Evolutionary conservation across 2,797 vertebrate genomes (phyloP).

Genomic region (Orientallactaga sibirica): DNA sequence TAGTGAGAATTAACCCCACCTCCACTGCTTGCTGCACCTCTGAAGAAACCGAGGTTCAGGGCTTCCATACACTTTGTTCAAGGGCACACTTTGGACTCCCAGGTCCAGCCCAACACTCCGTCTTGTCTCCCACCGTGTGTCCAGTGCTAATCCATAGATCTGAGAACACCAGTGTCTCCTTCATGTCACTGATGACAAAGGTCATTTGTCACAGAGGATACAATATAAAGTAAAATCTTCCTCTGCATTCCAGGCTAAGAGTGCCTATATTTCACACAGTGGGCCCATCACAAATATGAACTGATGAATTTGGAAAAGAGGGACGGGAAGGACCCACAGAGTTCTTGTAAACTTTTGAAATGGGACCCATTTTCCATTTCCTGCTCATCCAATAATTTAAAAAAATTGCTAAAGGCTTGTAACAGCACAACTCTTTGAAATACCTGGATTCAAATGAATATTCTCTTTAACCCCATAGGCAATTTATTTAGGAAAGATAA

Average conservation of each 20-base stretch:
- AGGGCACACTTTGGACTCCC: neutral
- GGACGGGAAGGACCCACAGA: neutral
- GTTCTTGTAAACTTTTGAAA: slow-evolving; percentile 37
- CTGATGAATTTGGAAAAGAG: slow-evolving; percentile 25
- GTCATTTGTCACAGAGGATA: slow-evolving; percentile 77
- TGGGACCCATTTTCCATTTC: neutral
- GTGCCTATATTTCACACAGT: slow-evolving; percentile 72
- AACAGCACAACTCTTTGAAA: slow-evolving; percentile 58
- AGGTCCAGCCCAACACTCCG: neutral
- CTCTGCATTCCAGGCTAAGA: slow-evolving; percentile 55
- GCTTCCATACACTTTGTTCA: neutral
- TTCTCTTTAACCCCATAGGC: slow-evolving; percentile 79
- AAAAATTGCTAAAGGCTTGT: slow-evolving; percentile 27
- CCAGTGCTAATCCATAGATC: slow-evolving; percentile 62
- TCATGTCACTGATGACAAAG: slow-evolving; percentile 68
- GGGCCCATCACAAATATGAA: slow-evolving; percentile 69
- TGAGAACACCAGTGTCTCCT: slow-evolving; percentile 49
- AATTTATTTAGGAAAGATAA: slow-evolving; percentile 80
- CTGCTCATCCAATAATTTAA: neutral
- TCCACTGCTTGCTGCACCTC: neutral
- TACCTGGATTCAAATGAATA: slow-evolving; percentile 67
- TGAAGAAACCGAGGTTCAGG: slow-evolving; percentile 50
- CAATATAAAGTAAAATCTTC: slow-evolving; percentile 74
- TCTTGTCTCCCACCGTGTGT: neutral
- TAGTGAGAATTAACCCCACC: neutral